Evolutionary conservation across 1,140 invertebrate species (phyloP), one percentile per base, ranked within the genome.

Genomic region (Colletes gigas): DNA sequence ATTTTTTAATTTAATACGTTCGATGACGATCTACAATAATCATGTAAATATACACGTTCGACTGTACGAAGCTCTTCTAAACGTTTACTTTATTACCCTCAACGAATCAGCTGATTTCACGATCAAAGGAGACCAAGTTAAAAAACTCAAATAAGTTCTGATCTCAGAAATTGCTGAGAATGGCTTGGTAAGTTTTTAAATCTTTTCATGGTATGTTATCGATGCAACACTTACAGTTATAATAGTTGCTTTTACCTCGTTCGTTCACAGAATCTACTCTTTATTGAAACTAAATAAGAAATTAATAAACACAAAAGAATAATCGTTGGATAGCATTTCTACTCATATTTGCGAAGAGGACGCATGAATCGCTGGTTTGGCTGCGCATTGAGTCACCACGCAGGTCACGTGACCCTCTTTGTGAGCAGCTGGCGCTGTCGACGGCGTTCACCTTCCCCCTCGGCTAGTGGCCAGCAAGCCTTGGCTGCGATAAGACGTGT

Each of bases 381-480:
- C 8, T 59, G 83, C 83, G 79, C 83, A 10, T 8, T 10, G 54
- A 4, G 0, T 15, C 10, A 19, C 0, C 1, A 39, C 55, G 83
- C 62, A 76, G 63, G 66, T 88, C 88, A 89, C 88, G 86, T 89
- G 88, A 89, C 73, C 67, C 19, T 55, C 60, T 80, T 88, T 85
- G 86, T 85, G 84, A 71, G 84, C 69, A 67, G 63, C 30, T 52
- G 74, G 79, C 76, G 81, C 67, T 72, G 83, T 72, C 14, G 59
- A 78, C 67, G 50, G 78, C 41, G 63, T 57, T 69, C 60, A 50
- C 55, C 69, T 76, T 60, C 73, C 62, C 60, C 70, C 47, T 50
- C 73, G 81, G 19, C 52, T 81, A 92, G 91, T 92, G 87, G 91
- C 89, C 88, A 89, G 84, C 87, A 83, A 91, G 91, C 89, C 82